Evolutionary conservation across 1,140 invertebrate species (phyloP), one percentile per base, ranked within the genome.

Genomic region (Brachionus koreanus): DNA sequence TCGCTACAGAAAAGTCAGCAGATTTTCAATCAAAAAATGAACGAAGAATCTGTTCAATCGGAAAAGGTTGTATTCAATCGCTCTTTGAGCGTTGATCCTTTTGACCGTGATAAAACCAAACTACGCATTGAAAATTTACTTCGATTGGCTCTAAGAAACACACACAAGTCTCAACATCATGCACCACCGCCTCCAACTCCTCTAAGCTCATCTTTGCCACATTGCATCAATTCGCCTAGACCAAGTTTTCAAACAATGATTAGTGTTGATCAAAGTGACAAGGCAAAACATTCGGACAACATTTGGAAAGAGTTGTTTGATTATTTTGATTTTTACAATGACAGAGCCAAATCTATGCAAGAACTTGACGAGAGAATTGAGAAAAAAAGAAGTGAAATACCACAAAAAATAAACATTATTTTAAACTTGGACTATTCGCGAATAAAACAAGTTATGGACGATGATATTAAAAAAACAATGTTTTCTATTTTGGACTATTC

Each of bases 261-360:
- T 2, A 19, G 49, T 23, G 16, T 19, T 16, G 49, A 65, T 23
- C 23, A 65, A 29, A 1, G 0, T 23, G 25, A 35, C 61, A 65
- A 29, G 3, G 29, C 29, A 29, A 29, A 29, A 39, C 65, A 37
- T 6, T 19, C 16, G 10, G 29, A 69, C 13, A n/a, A 39, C 16
- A 43, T 79, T 61, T 79, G 76, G 76, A 79, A 65, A 61, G 76
- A 79, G 19, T 19, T 79, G 33, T 79, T 79, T 25, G 46, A 79
- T 49, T 79, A 61, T 65, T 79, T 79, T 79, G 49, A 33, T 5
- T 79, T 35, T 42, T 42, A 37, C 37, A 61, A 52, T 7, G 5
- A 77, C 6, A 12, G 75, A 43, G 25, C 25, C 76, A 35, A 79
- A 25, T 33, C 49, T 4, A 79, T 19, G 23, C 6, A 79, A 35